Conservation (phyloP, 2,797 vertebrate species). For the Pelochelys cantorii region DNA sequence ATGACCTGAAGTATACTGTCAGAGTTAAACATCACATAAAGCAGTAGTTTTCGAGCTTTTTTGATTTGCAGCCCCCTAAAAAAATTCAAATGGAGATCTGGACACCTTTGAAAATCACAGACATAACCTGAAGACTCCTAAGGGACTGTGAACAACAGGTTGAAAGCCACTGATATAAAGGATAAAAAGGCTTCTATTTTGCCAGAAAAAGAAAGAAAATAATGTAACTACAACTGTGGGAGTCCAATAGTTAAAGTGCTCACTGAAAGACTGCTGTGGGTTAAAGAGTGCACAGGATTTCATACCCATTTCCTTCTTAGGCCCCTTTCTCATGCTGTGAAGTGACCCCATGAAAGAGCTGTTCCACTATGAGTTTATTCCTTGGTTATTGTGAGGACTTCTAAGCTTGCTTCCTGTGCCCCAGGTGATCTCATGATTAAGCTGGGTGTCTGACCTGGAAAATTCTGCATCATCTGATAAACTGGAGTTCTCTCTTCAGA, state of each 20-base stretch:
- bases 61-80: neutral
- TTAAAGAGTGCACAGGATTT: neutral
- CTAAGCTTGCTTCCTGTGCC: conserved; percentile 61
- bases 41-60: neutral
- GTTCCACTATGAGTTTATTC: conserved; percentile 56
- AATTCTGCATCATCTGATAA: conserved; percentile 66
- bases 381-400: conserved; percentile 60
- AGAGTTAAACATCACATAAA: neutral
- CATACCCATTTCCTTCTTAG: conserved; percentile 28
- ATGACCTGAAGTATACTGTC: neutral
- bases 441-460: conserved; percentile 69
- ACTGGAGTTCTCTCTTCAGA: conserved; percentile 56
- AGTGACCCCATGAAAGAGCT: conserved; percentile 45
- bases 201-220: neutral
- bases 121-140: neutral
- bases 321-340: conserved; percentile 47
- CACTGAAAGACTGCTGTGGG: neutral
- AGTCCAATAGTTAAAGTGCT: neutral
- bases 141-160: neutral
- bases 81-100: neutral
- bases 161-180: neutral
- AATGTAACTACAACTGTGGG: neutral
- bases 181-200: neutral
- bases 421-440: conserved; percentile 50
- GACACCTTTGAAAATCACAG: neutral